Percentiles rank a stretch among this genome's conserved stretches.
These are phyloP conservation scores for Drosophila nr. perissopoda DNA, from an alignment of 2,888 invertebrate genomes.

Conservation along the genomic window DNA sequence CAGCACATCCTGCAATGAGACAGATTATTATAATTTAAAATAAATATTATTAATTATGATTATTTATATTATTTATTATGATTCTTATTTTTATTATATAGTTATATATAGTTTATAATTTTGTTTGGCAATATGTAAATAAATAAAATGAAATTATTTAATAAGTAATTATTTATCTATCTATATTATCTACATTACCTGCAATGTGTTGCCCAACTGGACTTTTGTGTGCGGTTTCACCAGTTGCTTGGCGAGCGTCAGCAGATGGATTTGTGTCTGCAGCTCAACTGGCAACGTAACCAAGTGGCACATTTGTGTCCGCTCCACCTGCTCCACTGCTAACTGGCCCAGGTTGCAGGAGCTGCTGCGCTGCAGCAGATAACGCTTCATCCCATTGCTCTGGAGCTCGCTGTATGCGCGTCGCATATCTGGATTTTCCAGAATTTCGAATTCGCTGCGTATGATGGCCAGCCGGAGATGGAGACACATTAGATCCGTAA, in stretches of 20 bases:
- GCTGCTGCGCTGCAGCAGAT: slow-evolving; percentile 43
- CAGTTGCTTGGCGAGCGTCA: slow-evolving; percentile 84
- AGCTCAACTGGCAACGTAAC: slow-evolving; percentile 85
- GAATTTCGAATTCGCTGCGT: slow-evolving; percentile 87
- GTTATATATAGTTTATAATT: too few species aligned
- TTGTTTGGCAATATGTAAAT: neutral
- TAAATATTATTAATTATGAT: neutral
- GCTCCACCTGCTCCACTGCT: slow-evolving; percentile 23
- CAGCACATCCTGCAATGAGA: slow-evolving; percentile 80
- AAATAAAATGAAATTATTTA: too few species aligned
- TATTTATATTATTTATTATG: neutral
- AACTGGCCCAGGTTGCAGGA: slow-evolving; percentile 4
- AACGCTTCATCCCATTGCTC: slow-evolving; percentile 56
- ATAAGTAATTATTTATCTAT: neutral
- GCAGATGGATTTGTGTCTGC: slow-evolving; percentile 85
- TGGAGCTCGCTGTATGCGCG: slow-evolving; percentile 84
- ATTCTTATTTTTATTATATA: neutral
- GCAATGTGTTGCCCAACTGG: slow-evolving; percentile 84
- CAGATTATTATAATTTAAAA: neutral
- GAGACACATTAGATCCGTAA: slow-evolving; percentile 86
- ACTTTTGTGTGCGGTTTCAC: slow-evolving; percentile 83
- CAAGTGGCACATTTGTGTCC: slow-evolving; percentile 78
- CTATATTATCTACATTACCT: slow-evolving; percentile 49
- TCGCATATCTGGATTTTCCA: slow-evolving; percentile 87
- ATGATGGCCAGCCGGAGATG: slow-evolving; percentile 87